Percentiles rank a stretch among this genome's conserved stretches.
Conservation (phyloP, 2,113 vertebrate genomes). For the Oriolus oriolus region DNA sequence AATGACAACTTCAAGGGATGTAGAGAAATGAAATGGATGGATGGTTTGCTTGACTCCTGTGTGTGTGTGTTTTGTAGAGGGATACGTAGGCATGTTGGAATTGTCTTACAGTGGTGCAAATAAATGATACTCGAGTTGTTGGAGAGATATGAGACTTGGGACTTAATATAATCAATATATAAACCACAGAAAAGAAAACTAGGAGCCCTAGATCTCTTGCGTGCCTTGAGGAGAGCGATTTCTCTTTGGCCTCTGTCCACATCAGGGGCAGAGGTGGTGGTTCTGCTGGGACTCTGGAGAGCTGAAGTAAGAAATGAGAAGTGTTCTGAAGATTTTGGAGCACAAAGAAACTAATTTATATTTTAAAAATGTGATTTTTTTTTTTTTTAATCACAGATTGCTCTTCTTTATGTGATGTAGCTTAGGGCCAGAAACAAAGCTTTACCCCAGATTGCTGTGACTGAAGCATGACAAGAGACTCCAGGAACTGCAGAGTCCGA, state of each 20-base stretch:
- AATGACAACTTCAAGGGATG: background rate
- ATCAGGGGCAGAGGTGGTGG: background rate
- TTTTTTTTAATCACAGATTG: background rate
- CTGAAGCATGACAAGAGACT: background rate
- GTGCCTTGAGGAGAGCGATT: background rate
- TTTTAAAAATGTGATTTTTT: background rate
- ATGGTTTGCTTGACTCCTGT: background rate
- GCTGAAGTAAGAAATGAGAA: background rate
- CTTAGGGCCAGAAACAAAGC: background rate
- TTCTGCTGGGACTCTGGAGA: background rate
- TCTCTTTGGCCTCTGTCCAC: background rate
- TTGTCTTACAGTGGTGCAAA: background rate
- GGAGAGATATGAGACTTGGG: background rate
- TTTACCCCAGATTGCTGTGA: background rate
- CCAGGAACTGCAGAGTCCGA: background rate
- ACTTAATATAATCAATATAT: background rate
- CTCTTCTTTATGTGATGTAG: background rate
- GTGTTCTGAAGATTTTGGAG: background rate
- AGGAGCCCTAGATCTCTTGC: background rate
- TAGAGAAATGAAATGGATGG: background rate
- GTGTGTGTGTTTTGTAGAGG: background rate
- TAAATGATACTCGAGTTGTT: background rate
- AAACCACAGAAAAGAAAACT: background rate
- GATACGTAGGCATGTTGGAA: background rate
- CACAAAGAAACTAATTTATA: background rate